These are phyloP conservation scores for Bungarus multicinctus DNA, from an alignment of 2,113 vertebrate genomes.

Conservation along the genomic window DNA sequence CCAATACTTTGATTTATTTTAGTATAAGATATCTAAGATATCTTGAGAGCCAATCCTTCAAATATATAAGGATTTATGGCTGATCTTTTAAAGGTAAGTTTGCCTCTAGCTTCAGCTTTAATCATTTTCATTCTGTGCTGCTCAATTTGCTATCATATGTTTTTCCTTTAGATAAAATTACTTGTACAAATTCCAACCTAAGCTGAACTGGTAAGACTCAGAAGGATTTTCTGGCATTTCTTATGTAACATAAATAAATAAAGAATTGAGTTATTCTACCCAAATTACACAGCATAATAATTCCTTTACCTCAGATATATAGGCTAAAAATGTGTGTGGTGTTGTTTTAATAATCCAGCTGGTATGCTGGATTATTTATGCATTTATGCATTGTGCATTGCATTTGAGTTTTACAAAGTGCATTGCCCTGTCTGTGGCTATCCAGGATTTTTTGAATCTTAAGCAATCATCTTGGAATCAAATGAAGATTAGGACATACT, in stretches of 20 bases:
- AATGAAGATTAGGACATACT: neutral
- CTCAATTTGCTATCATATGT: slow-evolving; percentile 65
- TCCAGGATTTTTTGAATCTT: neutral
- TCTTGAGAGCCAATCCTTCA: slow-evolving; percentile 9
- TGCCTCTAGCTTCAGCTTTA: slow-evolving; percentile 48
- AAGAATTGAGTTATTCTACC: neutral
- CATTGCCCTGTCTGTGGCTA: neutral
- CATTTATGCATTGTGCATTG: too few species aligned
- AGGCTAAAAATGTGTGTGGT: neutral
- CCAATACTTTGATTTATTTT: neutral
- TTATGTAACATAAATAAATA: too few species aligned
- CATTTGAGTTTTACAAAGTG: neutral
- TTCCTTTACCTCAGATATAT: neutral
- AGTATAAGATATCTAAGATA: slow-evolving; percentile 8
- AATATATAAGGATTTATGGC: slow-evolving; percentile 16
- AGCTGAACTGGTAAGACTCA: slow-evolving; percentile 45
- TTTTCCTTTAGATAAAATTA: slow-evolving; percentile 69
- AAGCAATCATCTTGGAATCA: neutral
- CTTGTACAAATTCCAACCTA: slow-evolving; percentile 62
- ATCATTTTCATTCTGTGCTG: slow-evolving; percentile 50
- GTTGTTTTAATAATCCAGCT: neutral
- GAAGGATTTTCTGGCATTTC: slow-evolving; percentile 50
- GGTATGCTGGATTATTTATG: too few species aligned
- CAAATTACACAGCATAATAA: neutral
- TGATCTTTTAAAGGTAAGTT: slow-evolving; percentile 42